A percentile compares a stretch with the other conserved stretches of the same genome.
These are phyloP conservation scores for Melanocharis versteri DNA, from an alignment of 2,113 vertebrate genomes.

Conservation along the genomic window DNA sequence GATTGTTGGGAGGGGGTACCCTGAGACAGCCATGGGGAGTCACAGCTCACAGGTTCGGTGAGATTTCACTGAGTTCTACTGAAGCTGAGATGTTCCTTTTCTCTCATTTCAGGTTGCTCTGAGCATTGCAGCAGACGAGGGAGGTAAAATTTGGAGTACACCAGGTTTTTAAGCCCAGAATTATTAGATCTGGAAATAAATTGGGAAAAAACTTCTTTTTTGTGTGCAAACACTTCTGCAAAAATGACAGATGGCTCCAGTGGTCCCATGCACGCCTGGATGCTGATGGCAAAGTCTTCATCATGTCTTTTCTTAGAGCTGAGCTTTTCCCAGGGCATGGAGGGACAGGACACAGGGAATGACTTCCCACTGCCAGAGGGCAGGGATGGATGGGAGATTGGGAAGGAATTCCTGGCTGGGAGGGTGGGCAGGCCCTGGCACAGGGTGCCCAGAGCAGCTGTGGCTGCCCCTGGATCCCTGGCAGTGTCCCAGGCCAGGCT, in stretches of 20 bases:
- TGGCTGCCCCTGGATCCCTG: neutral
- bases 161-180: neutral
- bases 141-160: neutral
- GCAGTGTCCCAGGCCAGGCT: neutral
- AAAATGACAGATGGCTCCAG: neutral
- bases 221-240: neutral
- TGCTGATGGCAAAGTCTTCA: neutral
- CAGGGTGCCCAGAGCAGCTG: neutral
- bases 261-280: fast-evolving
- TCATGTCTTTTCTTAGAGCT: neutral
- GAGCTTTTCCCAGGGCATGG: neutral
- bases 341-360: neutral
- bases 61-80: neutral
- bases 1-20: fast-evolving
- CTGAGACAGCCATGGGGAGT: neutral
- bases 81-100: neutral
- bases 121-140: too few relatives aligned
- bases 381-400: neutral
- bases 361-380: neutral
- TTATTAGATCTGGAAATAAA: neutral
- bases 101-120: fast-evolving
- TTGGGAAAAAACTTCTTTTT: neutral
- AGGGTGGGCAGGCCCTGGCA: neutral
- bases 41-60: fast-evolving
- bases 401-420: neutral